These are phyloP conservation scores for Rhodinocichla rosea DNA, from an alignment of 2,113 vertebrate genomes.

Conservation along the genomic window DNA sequence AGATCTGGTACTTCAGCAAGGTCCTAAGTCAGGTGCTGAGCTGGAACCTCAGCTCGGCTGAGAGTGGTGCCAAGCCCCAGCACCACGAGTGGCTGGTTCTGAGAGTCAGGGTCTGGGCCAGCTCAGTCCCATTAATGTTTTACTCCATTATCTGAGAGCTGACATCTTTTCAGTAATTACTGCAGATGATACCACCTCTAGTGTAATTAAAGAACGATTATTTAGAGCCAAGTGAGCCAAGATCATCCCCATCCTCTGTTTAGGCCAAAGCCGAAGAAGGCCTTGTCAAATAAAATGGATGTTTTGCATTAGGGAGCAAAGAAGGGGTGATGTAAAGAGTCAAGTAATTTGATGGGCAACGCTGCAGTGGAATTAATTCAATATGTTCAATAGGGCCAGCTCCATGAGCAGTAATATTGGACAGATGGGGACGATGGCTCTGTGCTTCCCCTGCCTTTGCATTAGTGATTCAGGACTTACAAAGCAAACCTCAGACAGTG, in stretches of 20 bases:
- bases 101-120: constrained; percentile 6
- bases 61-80: background rate
- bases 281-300: constrained; percentile 80
- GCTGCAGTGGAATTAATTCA: constrained; percentile 47
- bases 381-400: constrained; percentile 60
- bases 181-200: constrained; percentile 81
- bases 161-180: constrained; percentile 84
- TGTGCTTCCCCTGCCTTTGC: constrained; percentile 27
- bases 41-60: background rate
- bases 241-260: constrained; percentile 74
- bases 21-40: background rate
- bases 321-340: constrained; percentile 42
- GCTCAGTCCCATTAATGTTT: constrained; percentile 67
- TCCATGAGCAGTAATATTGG: constrained; percentile 31
- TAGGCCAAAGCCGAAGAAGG: constrained; percentile 71
- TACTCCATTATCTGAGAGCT: constrained; percentile 74
- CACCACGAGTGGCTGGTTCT: background rate
- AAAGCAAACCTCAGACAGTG: constrained; percentile 50
- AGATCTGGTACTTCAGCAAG: background rate
- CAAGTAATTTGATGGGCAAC: constrained; percentile 53
- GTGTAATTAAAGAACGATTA: constrained; percentile 88
- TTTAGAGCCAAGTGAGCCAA: constrained; percentile 77
- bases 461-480: constrained; percentile 36
- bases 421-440: constrained; percentile 51
- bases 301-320: constrained; percentile 70